Evolutionary conservation across 1,140 invertebrate genomes (phyloP), one percentile per base, ranked within the genome.

Genomic region (Popillia japonica): DNA sequence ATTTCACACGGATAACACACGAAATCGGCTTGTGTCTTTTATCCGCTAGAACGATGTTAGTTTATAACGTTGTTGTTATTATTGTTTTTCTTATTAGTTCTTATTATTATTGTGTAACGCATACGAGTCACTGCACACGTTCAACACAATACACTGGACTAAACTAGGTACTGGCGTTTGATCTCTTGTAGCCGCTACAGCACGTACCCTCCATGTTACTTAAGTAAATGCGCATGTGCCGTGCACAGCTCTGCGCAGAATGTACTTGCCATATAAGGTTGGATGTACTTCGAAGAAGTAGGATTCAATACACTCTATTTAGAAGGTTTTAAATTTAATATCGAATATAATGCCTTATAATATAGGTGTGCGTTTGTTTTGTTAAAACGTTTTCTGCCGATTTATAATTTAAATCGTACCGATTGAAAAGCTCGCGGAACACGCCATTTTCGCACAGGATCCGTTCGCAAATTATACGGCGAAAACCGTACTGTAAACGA

Each of bases 231-330:
- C 61, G 61, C 61, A 68, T 68, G 61, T 22, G 61, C 22, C 61
- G 20, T 17, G 11, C 2, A n/a, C 61, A 68, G 22, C 61, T 68
- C 61, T 68, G 61, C 61, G 61, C 61, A 68, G 61, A 68, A 68
- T 68, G 61, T 68, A 68, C 61, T 68, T 68, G 20, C 61, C 61
- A 68, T 68, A 68, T 68, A 68, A 68, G 61, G 61, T 22, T 68
- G 20, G 4, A 68, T 34, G 61, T 34, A 55, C 48, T 55, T 55
- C 11, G 48, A 55, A 14, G 61, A 68, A 68, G 22, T 68, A 68
- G 61, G 22, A 68, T 68, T 68, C 22, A 27, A 68, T 23, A 48
- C 44, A 48, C 44, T 14, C 44, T 48, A 10, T 48, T 48, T 17
- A 34, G 27, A 17, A 55, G 61, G 61, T 34, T 68, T 68, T 68